Conservation (phyloP, 2,888 invertebrate genomes). For the Antheraea yamamai region DNA sequence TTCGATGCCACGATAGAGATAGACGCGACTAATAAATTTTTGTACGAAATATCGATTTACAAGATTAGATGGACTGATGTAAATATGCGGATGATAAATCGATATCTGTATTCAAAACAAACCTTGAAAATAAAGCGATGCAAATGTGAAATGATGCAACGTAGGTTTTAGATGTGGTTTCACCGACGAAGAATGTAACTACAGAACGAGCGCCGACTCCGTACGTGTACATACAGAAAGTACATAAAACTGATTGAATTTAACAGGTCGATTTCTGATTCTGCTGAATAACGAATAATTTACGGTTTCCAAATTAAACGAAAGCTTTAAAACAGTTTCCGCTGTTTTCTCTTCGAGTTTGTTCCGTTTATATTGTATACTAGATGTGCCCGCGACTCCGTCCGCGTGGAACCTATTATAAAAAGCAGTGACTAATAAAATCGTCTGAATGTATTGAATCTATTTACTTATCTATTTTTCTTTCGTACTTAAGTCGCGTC, state of each 20-base stretch:
- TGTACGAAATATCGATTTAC: neutral
- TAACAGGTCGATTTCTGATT: neutral
- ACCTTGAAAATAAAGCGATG: constrained; percentile 8
- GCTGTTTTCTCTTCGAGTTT: neutral
- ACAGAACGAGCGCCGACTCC: neutral
- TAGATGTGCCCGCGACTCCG: no score
- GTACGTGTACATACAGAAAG: neutral
- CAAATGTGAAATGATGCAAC: constrained; percentile 12
- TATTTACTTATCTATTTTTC: no score
- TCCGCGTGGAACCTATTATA: no score
- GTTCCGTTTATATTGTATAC: neutral
- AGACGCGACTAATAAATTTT: neutral
- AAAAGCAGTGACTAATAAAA: no score
- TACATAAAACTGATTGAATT: neutral
- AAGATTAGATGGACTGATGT: neutral
- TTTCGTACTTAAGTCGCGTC: no score
- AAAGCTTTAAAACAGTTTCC: neutral
- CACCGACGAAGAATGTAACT: neutral
- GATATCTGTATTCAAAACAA: constrained; percentile 1
- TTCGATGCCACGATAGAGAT: neutral
- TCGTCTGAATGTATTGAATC: no score
- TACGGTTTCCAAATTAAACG: neutral
- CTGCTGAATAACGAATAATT: neutral
- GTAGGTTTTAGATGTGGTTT: constrained; percentile 4
- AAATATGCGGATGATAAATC: neutral